These are phyloP conservation scores for Ophioninae sp. DNA, from an alignment of 2,888 invertebrate species.

Conservation along the genomic window DNA sequence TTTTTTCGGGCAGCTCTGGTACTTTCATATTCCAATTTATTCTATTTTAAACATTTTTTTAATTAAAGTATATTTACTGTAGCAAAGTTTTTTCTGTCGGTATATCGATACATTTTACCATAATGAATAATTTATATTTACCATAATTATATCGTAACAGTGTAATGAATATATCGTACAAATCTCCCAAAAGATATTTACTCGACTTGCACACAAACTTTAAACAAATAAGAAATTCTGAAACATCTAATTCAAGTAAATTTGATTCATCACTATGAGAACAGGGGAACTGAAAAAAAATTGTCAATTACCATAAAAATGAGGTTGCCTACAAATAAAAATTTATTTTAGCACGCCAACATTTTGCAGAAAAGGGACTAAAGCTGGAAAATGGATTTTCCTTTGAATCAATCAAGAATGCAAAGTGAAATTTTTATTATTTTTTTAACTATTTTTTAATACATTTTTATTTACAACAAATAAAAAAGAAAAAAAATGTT, in stretches of 20 bases:
- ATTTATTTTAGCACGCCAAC: neutral
- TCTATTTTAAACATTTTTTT: neutral
- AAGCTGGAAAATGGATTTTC: constrained; percentile 42
- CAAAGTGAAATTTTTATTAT: neutral
- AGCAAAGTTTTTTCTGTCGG: neutral
- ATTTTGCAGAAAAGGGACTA: constrained; percentile 14
- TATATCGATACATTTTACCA: neutral
- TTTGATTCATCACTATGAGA: too few species aligned
- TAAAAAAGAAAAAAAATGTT: too few species aligned
- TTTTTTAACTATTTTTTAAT: too few species aligned
- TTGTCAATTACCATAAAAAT: too few species aligned
- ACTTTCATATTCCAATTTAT: neutral
- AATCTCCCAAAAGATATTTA: neutral
- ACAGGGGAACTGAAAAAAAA: too few species aligned
- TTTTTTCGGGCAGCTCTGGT: neutral
- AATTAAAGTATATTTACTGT: neutral
- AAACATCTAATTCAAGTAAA: too few species aligned
- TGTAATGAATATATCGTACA: too few species aligned
- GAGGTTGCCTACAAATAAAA: constrained; percentile 7
- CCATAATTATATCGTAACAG: neutral
- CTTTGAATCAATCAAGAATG: constrained; percentile 3
- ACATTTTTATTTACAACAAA: too few species aligned
- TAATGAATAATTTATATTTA: neutral
- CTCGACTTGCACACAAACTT: neutral
- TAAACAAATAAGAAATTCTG: too few species aligned